phyloP scores from a whole-genome alignment of 2,113 vertebrate species.

The Microtus pennsylvanicus region DNA sequence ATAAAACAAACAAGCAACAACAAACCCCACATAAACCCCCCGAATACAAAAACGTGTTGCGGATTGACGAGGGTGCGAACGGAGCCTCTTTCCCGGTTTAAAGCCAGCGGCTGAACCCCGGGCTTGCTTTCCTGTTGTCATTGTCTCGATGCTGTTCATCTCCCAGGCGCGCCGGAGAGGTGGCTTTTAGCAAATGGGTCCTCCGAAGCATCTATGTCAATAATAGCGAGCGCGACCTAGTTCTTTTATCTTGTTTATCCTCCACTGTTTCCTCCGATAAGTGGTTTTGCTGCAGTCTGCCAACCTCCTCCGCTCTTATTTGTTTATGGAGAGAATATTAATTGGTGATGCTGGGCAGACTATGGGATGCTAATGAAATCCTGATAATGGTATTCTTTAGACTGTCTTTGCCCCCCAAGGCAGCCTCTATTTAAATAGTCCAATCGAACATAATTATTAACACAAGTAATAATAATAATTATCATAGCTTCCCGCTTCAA shows the following conservation, averaged over 20 bases:
- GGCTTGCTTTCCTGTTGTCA: constrained; percentile 74
- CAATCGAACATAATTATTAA: constrained; percentile 70
- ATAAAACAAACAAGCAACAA: constrained; percentile 61
- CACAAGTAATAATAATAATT: constrained; percentile 62
- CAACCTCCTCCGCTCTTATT: constrained; percentile 11
- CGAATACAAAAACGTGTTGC: constrained; percentile 13
- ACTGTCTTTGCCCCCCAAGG: not conserved
- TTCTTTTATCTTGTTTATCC: constrained; percentile 31
- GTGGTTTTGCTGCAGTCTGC: not conserved
- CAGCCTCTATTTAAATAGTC: constrained; percentile 31
- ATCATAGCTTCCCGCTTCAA: constrained; percentile 19
- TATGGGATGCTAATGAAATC: constrained; percentile 20
- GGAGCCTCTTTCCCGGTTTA: constrained; percentile 71
- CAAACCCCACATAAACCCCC: not conserved
- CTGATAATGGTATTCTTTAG: constrained; percentile 55
- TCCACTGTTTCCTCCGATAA: constrained; percentile 60
- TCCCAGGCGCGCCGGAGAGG: constrained; percentile 50
- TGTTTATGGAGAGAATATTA: constrained; percentile 69
- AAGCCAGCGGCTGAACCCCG: constrained; percentile 78
- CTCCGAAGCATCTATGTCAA: constrained; percentile 59
- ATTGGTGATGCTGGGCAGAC: constrained; percentile 53
- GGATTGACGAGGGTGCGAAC: constrained; percentile 78
- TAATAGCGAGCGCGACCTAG: not conserved
- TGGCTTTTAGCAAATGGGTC: constrained; percentile 68
- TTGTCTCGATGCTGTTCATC: constrained; percentile 78